Conservation (phyloP, 2,888 invertebrate species). For the Clusia tigrina region DNA sequence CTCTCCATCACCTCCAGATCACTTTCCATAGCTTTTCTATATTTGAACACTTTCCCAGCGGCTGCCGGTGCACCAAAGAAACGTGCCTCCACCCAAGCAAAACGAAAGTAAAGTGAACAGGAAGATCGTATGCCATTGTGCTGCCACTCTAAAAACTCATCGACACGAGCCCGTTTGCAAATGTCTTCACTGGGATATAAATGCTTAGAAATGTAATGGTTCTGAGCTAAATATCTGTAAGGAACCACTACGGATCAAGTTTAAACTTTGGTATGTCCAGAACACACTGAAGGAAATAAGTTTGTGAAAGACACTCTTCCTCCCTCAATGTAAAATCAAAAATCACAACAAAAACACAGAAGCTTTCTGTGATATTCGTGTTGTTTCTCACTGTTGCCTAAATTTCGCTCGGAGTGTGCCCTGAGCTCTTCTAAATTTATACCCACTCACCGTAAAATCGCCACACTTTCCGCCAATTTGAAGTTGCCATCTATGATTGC, state of each 20-base stretch:
- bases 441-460: too few species aligned
- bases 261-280: too few species aligned
- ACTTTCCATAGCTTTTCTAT: conserved; percentile 65
- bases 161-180: conserved; percentile 67
- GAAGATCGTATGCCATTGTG: conserved; percentile 69
- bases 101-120: conserved; percentile 68
- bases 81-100: conserved; percentile 55
- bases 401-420: too few species aligned
- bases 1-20: conserved; percentile 68
- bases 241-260: not conserved
- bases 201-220: conserved; percentile 61
- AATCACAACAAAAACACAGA: too few species aligned
- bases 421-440: too few species aligned
- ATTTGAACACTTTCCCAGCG: conserved; percentile 54
- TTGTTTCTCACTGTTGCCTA: too few species aligned
- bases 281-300: too few species aligned
- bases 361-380: too few species aligned
- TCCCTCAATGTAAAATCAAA: too few species aligned
- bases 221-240: conserved; percentile 64
- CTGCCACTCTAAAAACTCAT: conserved; percentile 76
- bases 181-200: conserved; percentile 69
- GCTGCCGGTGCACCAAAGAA: conserved; percentile 42
- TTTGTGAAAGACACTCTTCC: too few species aligned
- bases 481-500: conserved; percentile 72
- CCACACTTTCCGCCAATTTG: conserved; percentile 70